Conservation (phyloP, 2,888 invertebrate species). For the Machimus rusticus region DNA sequence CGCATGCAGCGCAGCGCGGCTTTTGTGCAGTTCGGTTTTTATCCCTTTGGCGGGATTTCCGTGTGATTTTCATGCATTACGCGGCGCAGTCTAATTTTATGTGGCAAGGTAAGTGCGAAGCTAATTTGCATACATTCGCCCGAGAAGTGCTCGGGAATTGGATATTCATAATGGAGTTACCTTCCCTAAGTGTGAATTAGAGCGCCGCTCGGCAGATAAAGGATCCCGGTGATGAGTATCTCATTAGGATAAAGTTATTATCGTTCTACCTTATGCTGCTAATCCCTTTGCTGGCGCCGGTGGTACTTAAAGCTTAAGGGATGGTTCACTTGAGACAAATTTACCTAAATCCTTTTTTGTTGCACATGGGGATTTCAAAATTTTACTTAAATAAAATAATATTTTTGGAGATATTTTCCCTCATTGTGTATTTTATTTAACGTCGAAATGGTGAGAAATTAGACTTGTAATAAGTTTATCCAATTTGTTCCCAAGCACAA, state of each 20-base stretch:
- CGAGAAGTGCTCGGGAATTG: constrained; percentile 2
- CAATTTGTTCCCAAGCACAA: not conserved
- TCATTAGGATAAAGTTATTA: constrained; percentile 30
- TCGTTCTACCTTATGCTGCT: not conserved
- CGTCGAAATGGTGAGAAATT: not conserved
- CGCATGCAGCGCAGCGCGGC: not conserved
- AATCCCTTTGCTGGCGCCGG: not conserved
- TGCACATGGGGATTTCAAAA: not conserved
- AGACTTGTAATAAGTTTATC: not conserved
- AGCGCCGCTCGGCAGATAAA: not conserved
- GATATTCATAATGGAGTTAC: constrained; percentile 24
- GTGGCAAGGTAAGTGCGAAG: constrained; percentile 23
- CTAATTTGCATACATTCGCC: constrained; percentile 24
- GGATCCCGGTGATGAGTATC: constrained; percentile 3
- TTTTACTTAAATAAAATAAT: not conserved
- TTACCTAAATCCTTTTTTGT: not conserved
- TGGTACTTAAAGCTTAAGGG: not conserved
- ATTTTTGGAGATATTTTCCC: not conserved
- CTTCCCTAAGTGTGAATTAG: constrained; percentile 15
- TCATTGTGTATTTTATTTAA: not conserved
- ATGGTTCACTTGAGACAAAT: not conserved
- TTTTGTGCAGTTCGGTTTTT: not conserved
- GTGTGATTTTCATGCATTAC: constrained; percentile 13
- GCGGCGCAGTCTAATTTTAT: constrained; percentile 20
- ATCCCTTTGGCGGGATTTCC: not conserved